Conservation (phyloP, 2,888 invertebrate genomes). For the Chironomus tentans region DNA sequence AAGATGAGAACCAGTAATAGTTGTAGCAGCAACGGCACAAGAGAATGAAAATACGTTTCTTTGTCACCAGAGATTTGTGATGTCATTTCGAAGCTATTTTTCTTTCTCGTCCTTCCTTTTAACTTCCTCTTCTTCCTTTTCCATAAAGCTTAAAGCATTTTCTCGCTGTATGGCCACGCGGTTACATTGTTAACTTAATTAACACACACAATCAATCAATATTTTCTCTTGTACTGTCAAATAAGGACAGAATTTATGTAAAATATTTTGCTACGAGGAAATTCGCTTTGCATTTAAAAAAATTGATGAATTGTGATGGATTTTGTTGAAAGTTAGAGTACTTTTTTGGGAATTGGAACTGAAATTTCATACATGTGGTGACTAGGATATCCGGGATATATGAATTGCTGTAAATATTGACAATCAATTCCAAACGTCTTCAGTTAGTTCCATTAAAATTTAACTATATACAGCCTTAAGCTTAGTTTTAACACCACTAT, state of each 20-base stretch:
- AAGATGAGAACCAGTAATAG: background rate
- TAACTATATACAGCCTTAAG: too few relatives aligned
- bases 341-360: too few relatives aligned
- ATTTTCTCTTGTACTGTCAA: background rate
- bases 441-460: too few relatives aligned
- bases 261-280: too few relatives aligned
- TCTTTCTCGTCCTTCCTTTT: conserved; percentile 5
- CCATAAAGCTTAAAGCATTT: background rate
- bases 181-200: conserved; percentile 5
- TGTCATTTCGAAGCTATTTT: conserved; percentile 24
- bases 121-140: too few relatives aligned
- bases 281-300: background rate
- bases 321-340: background rate
- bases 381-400: too few relatives aligned
- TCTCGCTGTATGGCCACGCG: background rate
- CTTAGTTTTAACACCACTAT: too few relatives aligned
- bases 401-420: too few relatives aligned
- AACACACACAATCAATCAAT: conserved; percentile 24
- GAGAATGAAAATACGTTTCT: background rate
- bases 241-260: too few relatives aligned
- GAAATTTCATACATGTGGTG: too few relatives aligned
- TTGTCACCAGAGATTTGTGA: conserved; percentile 21
- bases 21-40: background rate
- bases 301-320: background rate
- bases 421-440: too few relatives aligned